Evolutionary conservation across 30 jellyfish, hydroid and myxozoan genomes (phyloP).

Genomic region (Rhopilema esculentum): DNA sequence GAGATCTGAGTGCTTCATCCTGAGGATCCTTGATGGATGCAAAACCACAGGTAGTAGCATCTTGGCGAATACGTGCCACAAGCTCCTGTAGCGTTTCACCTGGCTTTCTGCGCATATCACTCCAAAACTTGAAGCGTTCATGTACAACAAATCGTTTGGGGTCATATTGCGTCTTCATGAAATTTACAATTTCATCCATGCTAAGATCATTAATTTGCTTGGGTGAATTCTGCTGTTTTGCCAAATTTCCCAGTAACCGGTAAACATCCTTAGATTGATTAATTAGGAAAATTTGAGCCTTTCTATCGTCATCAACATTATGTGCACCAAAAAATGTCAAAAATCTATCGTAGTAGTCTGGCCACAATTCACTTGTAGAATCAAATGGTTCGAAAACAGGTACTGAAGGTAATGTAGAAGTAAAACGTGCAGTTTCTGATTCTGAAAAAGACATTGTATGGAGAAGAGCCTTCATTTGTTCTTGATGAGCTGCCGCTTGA

Average conservation of each 20-base stretch:
- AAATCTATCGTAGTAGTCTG: conserved; percentile 34
- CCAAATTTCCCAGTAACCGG: conserved; percentile 28
- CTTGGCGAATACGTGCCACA: conserved; percentile 59
- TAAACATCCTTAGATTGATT: conserved; percentile 52
- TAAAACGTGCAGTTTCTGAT: not conserved
- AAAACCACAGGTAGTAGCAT: conserved; percentile 62
- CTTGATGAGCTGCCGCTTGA: conserved; percentile 26
- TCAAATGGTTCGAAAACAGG: conserved; percentile 17
- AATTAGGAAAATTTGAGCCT: conserved; percentile 49
- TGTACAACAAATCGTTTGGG: conserved; percentile 43
- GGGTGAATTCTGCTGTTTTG: conserved; percentile 44
- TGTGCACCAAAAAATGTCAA: conserved; percentile 42
- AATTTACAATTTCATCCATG: conserved; percentile 34
- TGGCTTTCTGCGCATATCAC: conserved; percentile 32
- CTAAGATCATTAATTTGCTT: conserved; percentile 46
- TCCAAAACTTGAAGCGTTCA: conserved; percentile 65
- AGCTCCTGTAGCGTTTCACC: conserved; percentile 63
- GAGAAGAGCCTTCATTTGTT: conserved; percentile 10
- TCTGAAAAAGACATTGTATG: conserved; percentile 8
- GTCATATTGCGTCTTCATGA: conserved; percentile 47
- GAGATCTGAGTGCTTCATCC: conserved; percentile 51
- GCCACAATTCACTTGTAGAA: conserved; percentile 32
- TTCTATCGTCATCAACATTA: conserved; percentile 17
- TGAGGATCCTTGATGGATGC: conserved; percentile 59
- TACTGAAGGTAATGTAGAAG: conserved; percentile 25